These are phyloP conservation scores for Sinella curviseta DNA, from an alignment of 1,140 invertebrate species.

Conservation along the genomic window DNA sequence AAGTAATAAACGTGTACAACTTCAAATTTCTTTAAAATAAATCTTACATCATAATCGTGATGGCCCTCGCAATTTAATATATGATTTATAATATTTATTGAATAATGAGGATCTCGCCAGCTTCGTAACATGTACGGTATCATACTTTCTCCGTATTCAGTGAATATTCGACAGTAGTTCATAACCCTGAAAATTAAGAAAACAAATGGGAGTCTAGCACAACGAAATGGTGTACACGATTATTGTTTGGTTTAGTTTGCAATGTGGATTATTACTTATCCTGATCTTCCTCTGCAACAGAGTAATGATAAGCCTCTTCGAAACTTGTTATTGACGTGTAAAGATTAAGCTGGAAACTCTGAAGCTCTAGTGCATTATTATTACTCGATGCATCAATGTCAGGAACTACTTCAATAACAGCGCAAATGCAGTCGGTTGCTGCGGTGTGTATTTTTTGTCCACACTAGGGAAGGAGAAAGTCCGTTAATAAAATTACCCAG, in stretches of 20 bases:
- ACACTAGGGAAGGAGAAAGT: conserved; percentile 29
- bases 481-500: conserved; percentile 5
- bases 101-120: conserved; percentile 69
- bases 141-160: conserved; percentile 88
- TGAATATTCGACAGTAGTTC: conserved; percentile 93
- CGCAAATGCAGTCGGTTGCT: conserved; percentile 53
- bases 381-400: conserved; percentile 80
- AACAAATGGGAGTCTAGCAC: conserved; percentile 26
- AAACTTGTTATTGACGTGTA: conserved; percentile 79
- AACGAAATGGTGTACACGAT: too few relatives aligned
- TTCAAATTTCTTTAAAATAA: background rate
- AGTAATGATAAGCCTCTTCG: conserved; percentile 83
- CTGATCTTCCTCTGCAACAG: conserved; percentile 88
- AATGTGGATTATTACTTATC: conserved; percentile 63
- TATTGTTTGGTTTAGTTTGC: conserved; percentile 38
- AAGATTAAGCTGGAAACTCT: conserved; percentile 70
- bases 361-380: conserved; percentile 61
- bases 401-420: conserved; percentile 79
- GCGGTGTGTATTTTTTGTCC: conserved; percentile 43
- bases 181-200: conserved; percentile 65
- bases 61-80: conserved; percentile 90
- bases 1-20: background rate
- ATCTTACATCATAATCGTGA: conserved; percentile 87
- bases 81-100: conserved; percentile 82
- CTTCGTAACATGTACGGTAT: conserved; percentile 75